Evolutionary conservation across 2,113 vertebrate species (phyloP).

Genomic region (Vombatus ursinus): DNA sequence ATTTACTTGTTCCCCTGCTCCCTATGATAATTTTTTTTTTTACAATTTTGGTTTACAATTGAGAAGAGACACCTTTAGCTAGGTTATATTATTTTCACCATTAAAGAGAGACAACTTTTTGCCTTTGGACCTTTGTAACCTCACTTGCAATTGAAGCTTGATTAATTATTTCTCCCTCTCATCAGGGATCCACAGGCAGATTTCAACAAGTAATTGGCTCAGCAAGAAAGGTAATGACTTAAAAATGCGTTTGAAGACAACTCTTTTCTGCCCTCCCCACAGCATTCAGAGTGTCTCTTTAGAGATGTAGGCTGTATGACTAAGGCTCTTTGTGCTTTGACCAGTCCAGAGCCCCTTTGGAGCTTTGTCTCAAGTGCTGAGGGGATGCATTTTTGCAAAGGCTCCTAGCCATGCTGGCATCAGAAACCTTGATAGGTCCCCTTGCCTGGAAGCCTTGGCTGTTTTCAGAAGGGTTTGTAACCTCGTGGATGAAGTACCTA

Average conservation of each 20-base stretch:
- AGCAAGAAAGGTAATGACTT: conserved; percentile 5
- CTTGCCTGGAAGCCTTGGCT: neutral
- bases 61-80: rapidly evolving
- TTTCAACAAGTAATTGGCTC: neutral
- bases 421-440: neutral
- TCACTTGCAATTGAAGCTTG: neutral
- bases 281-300: neutral
- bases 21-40: neutral
- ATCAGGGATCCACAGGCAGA: neutral
- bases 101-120: neutral
- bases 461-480: neutral
- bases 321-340: neutral
- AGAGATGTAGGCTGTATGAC: rapidly evolving
- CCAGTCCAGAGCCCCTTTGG: neutral
- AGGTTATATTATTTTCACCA: neutral
- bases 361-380: neutral
- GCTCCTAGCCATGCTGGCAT: neutral
- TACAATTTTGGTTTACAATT: neutral
- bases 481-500: neutral
- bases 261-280: conserved; percentile 10
- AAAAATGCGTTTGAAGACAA: conserved; percentile 3
- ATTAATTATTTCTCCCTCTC: neutral
- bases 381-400: too few species aligned
- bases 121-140: neutral
- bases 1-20: neutral